Percentiles rank a stretch among this genome's conserved stretches.
phyloP scores from a whole-genome alignment of 2,113 vertebrate genomes.

The Paedocypris sp. region DNA sequence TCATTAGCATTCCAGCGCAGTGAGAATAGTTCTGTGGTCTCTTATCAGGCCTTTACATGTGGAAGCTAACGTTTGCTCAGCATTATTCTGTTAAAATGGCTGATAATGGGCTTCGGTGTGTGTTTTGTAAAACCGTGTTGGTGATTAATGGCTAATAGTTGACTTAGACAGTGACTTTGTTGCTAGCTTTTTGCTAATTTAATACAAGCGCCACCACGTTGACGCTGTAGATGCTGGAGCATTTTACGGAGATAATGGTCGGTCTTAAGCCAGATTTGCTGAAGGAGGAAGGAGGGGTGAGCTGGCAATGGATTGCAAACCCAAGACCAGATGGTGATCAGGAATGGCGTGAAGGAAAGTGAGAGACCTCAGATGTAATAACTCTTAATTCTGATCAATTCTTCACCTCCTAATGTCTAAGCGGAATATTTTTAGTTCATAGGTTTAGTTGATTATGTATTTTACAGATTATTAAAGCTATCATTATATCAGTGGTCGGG shows the following conservation, averaged over 20 bases:
- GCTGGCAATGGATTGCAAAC: conserved; percentile 1
- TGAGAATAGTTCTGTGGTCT: conserved; percentile 8
- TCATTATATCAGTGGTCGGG: too few relatives aligned
- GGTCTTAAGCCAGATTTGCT: conserved; percentile 21
- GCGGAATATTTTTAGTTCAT: too few relatives aligned
- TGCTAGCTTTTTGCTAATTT: conserved; percentile 3
- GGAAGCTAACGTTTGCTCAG: conserved; percentile 29
- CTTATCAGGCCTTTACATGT: conserved; percentile 31
- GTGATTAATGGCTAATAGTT: conserved; percentile 33
- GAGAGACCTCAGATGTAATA: neutral
- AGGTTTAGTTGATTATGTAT: too few relatives aligned
- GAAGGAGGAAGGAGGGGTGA: neutral
- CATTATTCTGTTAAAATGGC: conserved; percentile 36
- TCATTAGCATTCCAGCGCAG: conserved; percentile 34
- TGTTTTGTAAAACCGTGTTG: conserved; percentile 11
- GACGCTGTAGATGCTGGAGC: conserved; percentile 15
- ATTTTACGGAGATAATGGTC: conserved; percentile 12
- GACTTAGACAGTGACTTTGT: conserved; percentile 13
- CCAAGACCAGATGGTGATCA: conserved; percentile 31
- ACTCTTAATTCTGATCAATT: neutral
- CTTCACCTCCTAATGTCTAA: neutral
- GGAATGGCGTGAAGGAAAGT: neutral
- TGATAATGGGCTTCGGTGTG: conserved; percentile 29
- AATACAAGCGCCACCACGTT: conserved; percentile 12
- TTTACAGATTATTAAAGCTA: too few relatives aligned